These are phyloP conservation scores for Tilapia sparmanii DNA, from an alignment of 2,113 vertebrate species.

Conservation along the genomic window DNA sequence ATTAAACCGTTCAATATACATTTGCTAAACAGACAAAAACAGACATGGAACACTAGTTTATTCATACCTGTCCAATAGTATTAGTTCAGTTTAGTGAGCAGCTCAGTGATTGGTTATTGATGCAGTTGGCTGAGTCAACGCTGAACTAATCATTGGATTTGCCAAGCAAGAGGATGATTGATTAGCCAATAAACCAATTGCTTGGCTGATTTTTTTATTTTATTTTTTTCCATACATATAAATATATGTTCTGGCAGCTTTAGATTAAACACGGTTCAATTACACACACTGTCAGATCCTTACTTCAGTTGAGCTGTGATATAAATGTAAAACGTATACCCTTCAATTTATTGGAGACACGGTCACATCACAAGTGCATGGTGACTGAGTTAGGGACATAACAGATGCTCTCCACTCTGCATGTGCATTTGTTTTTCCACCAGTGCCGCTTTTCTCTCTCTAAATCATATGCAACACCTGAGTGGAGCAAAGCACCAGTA, in stretches of 20 bases:
- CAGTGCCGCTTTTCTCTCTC: background rate
- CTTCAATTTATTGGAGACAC: background rate
- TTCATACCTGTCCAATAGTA: constrained; percentile 7
- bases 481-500: background rate
- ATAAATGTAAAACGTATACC: background rate
- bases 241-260: background rate
- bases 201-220: background rate
- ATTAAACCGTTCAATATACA: constrained; percentile 25
- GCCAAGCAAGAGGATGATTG: background rate
- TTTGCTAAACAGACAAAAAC: constrained; percentile 20
- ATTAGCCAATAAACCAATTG: constrained; percentile 16
- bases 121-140: background rate
- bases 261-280: background rate
- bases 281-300: background rate
- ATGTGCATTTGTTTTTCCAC: background rate
- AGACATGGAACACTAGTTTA: constrained; percentile 34
- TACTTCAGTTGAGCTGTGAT: background rate
- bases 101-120: constrained; percentile 29
- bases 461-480: background rate
- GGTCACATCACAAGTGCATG: background rate
- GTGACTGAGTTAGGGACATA: background rate
- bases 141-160: constrained; percentile 36
- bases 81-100: constrained; percentile 4
- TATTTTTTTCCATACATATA: background rate
- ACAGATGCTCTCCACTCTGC: background rate